These are phyloP conservation scores for Ceramica pisi DNA, from an alignment of 2,888 invertebrate species.

Conservation along the genomic window DNA sequence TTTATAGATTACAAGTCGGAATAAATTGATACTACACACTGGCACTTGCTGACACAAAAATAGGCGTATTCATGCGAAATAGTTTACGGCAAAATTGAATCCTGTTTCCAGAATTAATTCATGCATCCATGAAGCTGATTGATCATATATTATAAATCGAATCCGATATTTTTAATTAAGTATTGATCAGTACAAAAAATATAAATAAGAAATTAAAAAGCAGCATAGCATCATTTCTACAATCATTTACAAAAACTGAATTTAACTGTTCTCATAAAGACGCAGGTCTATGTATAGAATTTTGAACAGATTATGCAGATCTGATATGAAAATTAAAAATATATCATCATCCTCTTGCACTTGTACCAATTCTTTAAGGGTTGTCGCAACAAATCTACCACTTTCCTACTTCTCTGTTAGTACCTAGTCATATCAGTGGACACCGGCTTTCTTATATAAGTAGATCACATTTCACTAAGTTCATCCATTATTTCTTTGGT, in stretches of 20 bases:
- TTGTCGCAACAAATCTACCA: neutral
- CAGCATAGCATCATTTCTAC: no score
- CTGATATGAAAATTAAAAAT: neutral
- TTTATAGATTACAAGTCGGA: neutral
- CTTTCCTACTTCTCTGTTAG: no score
- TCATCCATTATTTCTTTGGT: neutral
- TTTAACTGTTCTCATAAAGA: neutral
- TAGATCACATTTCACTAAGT: neutral
- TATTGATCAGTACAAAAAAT: neutral
- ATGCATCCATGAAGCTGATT: neutral
- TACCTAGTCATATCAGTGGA: neutral
- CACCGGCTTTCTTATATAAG: neutral
- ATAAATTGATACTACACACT: neutral
- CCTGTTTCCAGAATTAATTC: neutral
- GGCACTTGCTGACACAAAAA: slow-evolving; percentile 50
- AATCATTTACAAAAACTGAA: no score
- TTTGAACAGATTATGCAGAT: neutral
- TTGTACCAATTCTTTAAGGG: neutral
- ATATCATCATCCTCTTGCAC: no score
- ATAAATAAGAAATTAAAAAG: no score
- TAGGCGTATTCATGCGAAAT: slow-evolving; percentile 51
- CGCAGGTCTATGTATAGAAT: neutral
- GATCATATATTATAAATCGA: neutral
- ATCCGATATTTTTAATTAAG: neutral
- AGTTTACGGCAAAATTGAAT: neutral